Evolutionary conservation across 2,797 vertebrate species (phyloP), one percentile per base, ranked within the genome.

Genomic region (Anabacerthia variegaticeps): DNA sequence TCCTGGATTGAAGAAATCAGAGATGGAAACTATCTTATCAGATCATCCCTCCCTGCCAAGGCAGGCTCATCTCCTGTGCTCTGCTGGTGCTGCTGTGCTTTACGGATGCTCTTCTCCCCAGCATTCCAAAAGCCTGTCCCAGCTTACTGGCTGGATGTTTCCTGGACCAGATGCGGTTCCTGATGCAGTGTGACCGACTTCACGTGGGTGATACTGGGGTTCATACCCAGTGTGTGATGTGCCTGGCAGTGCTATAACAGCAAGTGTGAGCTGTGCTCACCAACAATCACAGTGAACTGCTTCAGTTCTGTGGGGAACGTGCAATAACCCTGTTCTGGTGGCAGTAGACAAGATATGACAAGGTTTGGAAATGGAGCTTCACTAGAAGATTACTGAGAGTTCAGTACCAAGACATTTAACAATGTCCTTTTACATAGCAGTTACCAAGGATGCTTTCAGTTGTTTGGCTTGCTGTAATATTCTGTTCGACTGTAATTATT

Each of bases 11-110:
- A 76, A 79, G 80, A 83, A 92, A 63, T 85, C 61, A 1, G 56
- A 48, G 74, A 63, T 92, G 59, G 83, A 85, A 92, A 58, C 49
- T 71, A 27, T 69, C 63, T 89, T 94, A 92, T 78, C 92, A 88
- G 89, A 78, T 92, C 81, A 48, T 78, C 36, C 39, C 39, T 92
- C 26, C 55, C 26, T 89, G 76, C 76, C 83, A 74, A 74, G 48
- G 34, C 63, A 63, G 69, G 19, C 59, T 91, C 0, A 0, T 62
- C 46, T 82, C 55, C 61, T 22, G 30, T 48, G 39, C 27, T 85
- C 52, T 1, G 4, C 61, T 37, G 7, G 5, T 74, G 48, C 44
- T 81, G 41, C 75, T 85, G 52, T 62, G 52, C 68, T 88, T 81
- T 41, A 43, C 3, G 4, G 65, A 28, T 61, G 72, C 36, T 68